Evolutionary conservation across 1,140 invertebrate species (phyloP), one percentile per base, ranked within the genome.

Genomic region (Magallana angulata): DNA sequence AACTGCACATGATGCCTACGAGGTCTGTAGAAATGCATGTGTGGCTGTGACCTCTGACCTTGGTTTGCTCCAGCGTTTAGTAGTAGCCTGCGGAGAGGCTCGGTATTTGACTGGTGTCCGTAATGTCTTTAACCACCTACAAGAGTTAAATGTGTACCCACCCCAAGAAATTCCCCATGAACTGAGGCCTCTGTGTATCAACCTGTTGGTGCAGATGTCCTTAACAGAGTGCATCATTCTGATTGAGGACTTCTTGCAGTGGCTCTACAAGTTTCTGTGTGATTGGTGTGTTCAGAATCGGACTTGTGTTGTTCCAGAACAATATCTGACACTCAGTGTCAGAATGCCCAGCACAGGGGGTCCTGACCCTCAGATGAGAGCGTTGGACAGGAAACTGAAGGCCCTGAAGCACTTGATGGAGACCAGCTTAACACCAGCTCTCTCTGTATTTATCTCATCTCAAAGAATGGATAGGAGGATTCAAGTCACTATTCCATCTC

Each of bases 221-320:
- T 12, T 30, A 1, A 30, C 36, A 12, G 68, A 76, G 68, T 36
- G 68, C 30, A 11, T 76, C 12, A 9, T 76, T 8, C 68, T 76
- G 8, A 76, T 76, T 30, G 68, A 76, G 14, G 68, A 76, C 68
- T 76, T 76, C 68, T 30, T 76, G 68, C 14, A 30, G 7, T 76
- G 24, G 18, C 12, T 76, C 1, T 76, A 76, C 24, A 76, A 24
- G 24, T 76, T 30, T 76, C 30, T 76, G 3, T 76, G 68, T 36
- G 68, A 76, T 36, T 76, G 68, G 68, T 76, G 68, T 14, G 68
- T 76, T 12, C 24, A 48, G 18, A 18, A 76, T 11, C 18, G 36
- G 18, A 48, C 68, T 2, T 36, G 6, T 76, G 18, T 76, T 76
- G 68, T 76, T 36, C 68, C 68, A 76, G 68, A 76, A 30, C 24